These are phyloP conservation scores for Delia radicum DNA, from an alignment of 1,140 invertebrate genomes.

Conservation along the genomic window DNA sequence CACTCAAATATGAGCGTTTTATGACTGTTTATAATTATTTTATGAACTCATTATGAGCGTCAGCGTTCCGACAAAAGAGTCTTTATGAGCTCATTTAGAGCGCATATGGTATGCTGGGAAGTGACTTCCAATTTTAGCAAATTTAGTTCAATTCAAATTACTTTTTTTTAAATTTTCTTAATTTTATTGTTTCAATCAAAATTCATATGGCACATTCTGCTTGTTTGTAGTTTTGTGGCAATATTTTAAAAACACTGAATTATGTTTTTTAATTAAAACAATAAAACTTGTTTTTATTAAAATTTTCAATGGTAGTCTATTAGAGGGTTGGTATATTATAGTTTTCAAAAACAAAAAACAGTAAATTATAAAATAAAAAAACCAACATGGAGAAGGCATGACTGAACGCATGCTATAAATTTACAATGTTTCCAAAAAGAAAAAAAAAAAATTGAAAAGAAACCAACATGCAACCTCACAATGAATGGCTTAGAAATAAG, in stretches of 20 bases:
- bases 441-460: not conserved
- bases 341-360: not conserved
- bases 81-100: too few species aligned
- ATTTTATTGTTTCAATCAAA: too few species aligned
- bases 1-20: too few species aligned
- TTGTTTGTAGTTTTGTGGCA: not conserved
- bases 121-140: too few species aligned
- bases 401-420: not conserved
- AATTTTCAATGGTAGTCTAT: not conserved
- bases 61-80: too few species aligned
- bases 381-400: not conserved
- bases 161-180: too few species aligned
- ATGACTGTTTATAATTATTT: too few species aligned
- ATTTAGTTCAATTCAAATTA: too few species aligned
- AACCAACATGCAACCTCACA: not conserved
- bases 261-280: not conserved
- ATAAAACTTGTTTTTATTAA: not conserved
- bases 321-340: not conserved
- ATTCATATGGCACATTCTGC: too few species aligned
- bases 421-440: not conserved
- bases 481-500: not conserved
- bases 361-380: not conserved
- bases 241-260: not conserved
- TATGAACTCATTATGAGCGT: too few species aligned
- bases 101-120: too few species aligned